Base-by-base conservation (phyloP, 2,888 invertebrate species). In the Allacma fusca region DNA sequence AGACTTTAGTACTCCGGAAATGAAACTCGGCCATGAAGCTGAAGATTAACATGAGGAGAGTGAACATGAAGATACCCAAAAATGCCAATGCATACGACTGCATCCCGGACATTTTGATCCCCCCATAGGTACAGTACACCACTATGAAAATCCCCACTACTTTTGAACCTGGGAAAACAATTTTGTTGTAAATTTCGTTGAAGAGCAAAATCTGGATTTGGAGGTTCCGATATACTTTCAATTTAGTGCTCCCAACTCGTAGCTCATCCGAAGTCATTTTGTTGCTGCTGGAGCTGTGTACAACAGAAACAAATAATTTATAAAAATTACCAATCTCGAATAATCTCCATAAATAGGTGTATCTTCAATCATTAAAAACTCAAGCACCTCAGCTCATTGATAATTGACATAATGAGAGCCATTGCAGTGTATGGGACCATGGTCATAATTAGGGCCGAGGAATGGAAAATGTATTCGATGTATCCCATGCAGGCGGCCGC, bases 391-490 rank as follows among this genome's bases (percentile, higher is more conserved):
- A 62, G 23, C 23, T 62, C 62, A 12, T 21, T 62, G 16, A 62
- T 21, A 4, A 24, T 24, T 2, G 62, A 9, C 24, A 62, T 4
- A 24, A 62, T 16, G 2, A 62, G 23, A 2, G 24, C 62, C 24
- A 16, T 62, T 12, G 26, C 23, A 21, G 62, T 2, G 16, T 19
- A 62, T 2, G 13, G 23, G 2, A 24, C 16, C 12, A 23, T 12
- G 62, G 23, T 21, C 2, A 62, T 62, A 23, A 26, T n/a, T 12
- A 62, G 23, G 24, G 62, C 23, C 24, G 62, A 62, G 1, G 62
- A 23, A 16, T 62, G 62, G n/a, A 9, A 62, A 24, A 62, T 62
- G 24, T 62, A 62, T 24, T 62, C 62, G 62, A 62, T 62, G 62
- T 62, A 24, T 2, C 62, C 21, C 2, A 62, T 62, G 13, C 9